Conservation (phyloP, 2,797 vertebrate species). For the Otolemur crassicaudatus region DNA sequence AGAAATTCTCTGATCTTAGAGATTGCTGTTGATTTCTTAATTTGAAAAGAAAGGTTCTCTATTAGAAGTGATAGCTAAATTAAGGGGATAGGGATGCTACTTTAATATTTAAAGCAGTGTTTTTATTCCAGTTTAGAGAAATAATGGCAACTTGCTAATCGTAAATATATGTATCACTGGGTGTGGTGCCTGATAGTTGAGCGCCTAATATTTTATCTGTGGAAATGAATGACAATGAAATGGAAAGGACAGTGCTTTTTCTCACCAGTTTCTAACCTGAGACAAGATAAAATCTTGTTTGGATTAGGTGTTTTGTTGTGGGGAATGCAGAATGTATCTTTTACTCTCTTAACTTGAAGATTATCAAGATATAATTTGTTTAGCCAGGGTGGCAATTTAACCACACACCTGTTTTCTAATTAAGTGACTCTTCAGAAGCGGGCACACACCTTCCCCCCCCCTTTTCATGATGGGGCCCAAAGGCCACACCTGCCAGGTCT, state of each 20-base stretch:
- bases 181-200: background rate
- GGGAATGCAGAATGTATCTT: constrained; percentile 79
- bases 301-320: constrained; percentile 76
- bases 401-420: constrained; percentile 42
- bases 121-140: background rate
- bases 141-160: background rate
- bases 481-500: background rate
- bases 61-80: background rate
- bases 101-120: background rate
- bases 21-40: constrained; percentile 9
- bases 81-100: background rate
- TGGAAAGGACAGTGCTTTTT: background rate
- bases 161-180: background rate
- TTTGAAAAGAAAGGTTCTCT: background rate
- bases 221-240: background rate
- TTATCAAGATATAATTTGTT: constrained; percentile 70
- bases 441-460: background rate
- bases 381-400: background rate
- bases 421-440: background rate
- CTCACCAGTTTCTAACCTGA: constrained; percentile 2
- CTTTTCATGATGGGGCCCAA: background rate
- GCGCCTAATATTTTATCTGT: background rate
- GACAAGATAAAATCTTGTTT: constrained; percentile 82
- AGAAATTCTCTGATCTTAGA: constrained; percentile 18
- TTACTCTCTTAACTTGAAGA: constrained; percentile 64